Evolutionary conservation across 2,113 vertebrate genomes (phyloP), one percentile per base, ranked within the genome.

Genomic region (Pelmatolapia mariae): DNA sequence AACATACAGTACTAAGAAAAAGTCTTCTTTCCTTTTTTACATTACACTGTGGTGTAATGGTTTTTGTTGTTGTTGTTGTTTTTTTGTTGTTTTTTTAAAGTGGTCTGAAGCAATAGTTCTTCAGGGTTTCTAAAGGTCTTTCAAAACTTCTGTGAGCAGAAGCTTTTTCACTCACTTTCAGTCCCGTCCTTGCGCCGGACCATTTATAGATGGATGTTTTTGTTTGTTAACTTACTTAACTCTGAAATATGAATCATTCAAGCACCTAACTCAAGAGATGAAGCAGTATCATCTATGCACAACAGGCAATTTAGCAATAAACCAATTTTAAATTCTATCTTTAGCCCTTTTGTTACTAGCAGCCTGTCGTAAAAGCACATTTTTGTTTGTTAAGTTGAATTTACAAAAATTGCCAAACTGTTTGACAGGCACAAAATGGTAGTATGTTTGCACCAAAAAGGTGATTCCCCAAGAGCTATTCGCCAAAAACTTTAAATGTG

Each of bases 121-220:
- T 18, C 15, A 18, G 57, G 26, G 2, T 1, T 9, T 29, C 3
- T 2, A 6, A 61, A 31, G 8, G 26, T 18, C 57, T 61, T 59
- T 59, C 56, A 59, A 31, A 59, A 26, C 26, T 10, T 59, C 5
- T 29, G 24, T 59, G 56, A 10, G 26, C 56, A 18, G 26, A 29
- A 31, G 26, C 56, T 29, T 59, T 6, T 59, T 59, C 56, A 31
- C 15, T 59, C 15, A 18, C 56, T 31, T 18, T 59, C 26, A 31
- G 26, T 31, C 56, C 56, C 0, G 56, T 59, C 26, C 56, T 31
- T 59, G 56, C 0, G 4, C 56, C 15, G 0, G 26, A 61, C 16
- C 2, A 1, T 36, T 36, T 38, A 38, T 3, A 38, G 61, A 38
- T n/a, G 19, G 10, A 2, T 8, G 61, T 66, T 66, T 63, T 66